Conservation (phyloP, 2,888 invertebrate genomes). For the Bimastos eiseni region DNA sequence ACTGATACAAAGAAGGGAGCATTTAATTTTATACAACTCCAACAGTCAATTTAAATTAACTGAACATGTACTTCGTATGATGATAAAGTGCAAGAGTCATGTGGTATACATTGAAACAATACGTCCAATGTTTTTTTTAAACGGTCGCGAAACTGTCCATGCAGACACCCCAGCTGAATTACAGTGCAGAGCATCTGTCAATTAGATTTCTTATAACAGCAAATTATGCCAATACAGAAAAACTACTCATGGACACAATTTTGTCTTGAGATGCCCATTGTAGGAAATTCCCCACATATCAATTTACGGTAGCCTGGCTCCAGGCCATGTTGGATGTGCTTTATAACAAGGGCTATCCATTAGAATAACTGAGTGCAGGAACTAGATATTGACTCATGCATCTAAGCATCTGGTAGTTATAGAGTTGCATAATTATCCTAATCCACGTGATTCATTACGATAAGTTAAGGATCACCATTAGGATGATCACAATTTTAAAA, state of each 20-base stretch:
- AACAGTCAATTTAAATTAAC: neutral
- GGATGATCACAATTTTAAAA: neutral
- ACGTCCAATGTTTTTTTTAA: no score
- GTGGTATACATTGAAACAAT: neutral
- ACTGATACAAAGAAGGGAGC: neutral
- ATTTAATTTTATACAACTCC: neutral
- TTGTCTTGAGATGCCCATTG: neutral
- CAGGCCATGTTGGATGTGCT: neutral
- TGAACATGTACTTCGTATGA: neutral
- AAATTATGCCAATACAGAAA: neutral
- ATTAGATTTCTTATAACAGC: neutral
- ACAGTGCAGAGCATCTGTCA: no score
- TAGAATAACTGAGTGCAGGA: neutral
- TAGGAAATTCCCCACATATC: neutral
- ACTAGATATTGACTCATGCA: neutral
- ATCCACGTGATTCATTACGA: no score
- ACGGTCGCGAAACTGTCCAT: neutral
- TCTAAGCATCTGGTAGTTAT: neutral
- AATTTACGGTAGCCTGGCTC: neutral
- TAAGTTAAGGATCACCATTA: neutral
- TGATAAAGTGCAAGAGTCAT: neutral
- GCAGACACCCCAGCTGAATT: neutral
- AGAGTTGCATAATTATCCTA: no score
- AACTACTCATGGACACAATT: neutral
- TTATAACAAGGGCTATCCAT: neutral